A percentile compares a stretch with the other conserved stretches of the same genome.
These are phyloP conservation scores for Notarius quadriscutis DNA, from an alignment of 2,113 vertebrate species.

Conservation along the genomic window DNA sequence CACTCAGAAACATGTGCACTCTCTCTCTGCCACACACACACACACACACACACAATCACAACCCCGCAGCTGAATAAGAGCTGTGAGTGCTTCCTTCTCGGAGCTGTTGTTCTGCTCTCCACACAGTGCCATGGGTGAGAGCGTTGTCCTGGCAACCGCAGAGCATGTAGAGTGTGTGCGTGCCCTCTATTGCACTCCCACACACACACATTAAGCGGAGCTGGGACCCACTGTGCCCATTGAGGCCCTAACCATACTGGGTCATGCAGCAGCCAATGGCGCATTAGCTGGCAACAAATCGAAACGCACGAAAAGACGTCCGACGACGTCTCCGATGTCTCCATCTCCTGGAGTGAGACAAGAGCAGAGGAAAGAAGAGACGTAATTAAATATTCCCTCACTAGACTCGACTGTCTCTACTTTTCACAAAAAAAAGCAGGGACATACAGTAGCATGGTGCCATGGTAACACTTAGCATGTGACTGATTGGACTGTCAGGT, in stretches of 20 bases:
- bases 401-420: slow-evolving; percentile 25
- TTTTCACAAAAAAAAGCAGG: not conserved
- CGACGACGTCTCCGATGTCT: not conserved
- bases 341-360: not conserved
- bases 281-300: slow-evolving; percentile 29
- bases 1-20: not conserved
- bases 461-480: slow-evolving; percentile 21
- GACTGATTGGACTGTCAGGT: slow-evolving; percentile 45
- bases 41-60: slow-evolving; percentile 13
- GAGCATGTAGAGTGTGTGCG: not conserved
- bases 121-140: slow-evolving; percentile 33
- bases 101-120: slow-evolving; percentile 42
- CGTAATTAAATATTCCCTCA: slow-evolving; percentile 44
- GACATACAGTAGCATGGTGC: not conserved
- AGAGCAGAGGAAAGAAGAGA: not conserved
- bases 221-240: slow-evolving; percentile 28
- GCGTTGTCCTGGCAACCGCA: slow-evolving; percentile 39
- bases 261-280: slow-evolving; percentile 45
- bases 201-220: slow-evolving; percentile 44
- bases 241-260: slow-evolving; percentile 33
- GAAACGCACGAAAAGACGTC: not conserved
- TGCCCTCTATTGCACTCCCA: slow-evolving; percentile 11
- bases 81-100: slow-evolving; percentile 19
- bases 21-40: not conserved
- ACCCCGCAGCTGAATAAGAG: slow-evolving; percentile 43